Base-by-base conservation (phyloP, 2,797 vertebrate genomes). In the Brachymystax lenok region DNA sequence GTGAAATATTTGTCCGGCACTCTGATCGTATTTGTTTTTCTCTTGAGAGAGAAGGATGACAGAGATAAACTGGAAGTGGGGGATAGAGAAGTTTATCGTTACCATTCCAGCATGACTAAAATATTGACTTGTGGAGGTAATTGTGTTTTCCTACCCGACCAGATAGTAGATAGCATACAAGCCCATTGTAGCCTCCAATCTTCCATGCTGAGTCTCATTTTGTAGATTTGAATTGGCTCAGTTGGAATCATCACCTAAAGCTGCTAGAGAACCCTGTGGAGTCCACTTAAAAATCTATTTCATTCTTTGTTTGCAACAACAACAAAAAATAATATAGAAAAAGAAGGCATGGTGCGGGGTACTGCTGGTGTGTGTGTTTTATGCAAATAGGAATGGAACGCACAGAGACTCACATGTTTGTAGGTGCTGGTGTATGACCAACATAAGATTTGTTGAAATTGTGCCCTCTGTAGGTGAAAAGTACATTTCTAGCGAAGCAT, bases 401-500 rank as follows among this genome's bases (percentile, higher is more conserved):
- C 40, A 46, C 40, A 46, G 40, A 13, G 40, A 46, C 10, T 46
- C 24, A 24, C 40, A 46, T 12, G 40, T 46, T 10, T 46, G 40
- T 46, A 46, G 12, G 40, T 46, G 40, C 40, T 46, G 40, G 40
- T 46, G 40, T 46, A 46, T 46, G 40, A 46, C 10, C 40, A 46
- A 46, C 7, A 72, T 16, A 64, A 8, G 24, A 6, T 51, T 79
- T 64, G 69, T 73, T 69, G 70, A 84, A 88, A 87, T 19, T 77
- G 87, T 82, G 91, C 90, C 93, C 90, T 85, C 92, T 94, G 68
- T 90, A 85, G 92, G 89, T 75, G 71, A 54, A 77, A 63, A 33
- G 17, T 19, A 74, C 13, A 2, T 28, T 64, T 46, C n/a, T 21
- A 50, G 40, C 4, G 52, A 51, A 52, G 12, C 4, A 27, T 27